These are phyloP conservation scores for Labeo rohita DNA, from an alignment of 2,113 vertebrate genomes.

Conservation along the genomic window DNA sequence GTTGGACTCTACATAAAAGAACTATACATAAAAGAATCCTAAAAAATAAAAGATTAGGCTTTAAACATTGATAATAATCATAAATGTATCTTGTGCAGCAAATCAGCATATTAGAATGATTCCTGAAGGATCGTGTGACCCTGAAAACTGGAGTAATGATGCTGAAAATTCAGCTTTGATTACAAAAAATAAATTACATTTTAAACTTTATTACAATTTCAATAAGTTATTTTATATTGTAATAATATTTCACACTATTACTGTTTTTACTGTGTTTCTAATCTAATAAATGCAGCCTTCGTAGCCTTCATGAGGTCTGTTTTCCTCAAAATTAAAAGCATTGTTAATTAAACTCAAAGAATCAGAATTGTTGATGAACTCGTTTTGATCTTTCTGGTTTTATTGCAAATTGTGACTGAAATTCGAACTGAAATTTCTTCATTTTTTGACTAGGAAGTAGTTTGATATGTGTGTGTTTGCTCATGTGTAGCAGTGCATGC, in stretches of 20 bases:
- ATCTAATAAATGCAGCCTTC: not conserved
- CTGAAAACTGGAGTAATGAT: not conserved
- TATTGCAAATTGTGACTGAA: not conserved
- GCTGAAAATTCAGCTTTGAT: not conserved
- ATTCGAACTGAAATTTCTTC: not conserved
- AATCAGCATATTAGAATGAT: not conserved
- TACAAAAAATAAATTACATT: not conserved
- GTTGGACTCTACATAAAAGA: not conserved
- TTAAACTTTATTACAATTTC: not conserved
- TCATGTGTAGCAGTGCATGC: slow-evolving; percentile 4
- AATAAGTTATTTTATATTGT: not conserved
- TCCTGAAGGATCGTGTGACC: not conserved
- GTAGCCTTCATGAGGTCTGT: not conserved
- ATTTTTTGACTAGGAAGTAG: not conserved
- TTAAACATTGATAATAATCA: not conserved
- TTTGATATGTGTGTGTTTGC: slow-evolving; percentile 17
- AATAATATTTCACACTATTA: not conserved
- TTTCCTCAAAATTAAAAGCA: not conserved
- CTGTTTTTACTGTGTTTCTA: not conserved
- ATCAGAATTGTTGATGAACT: not conserved
- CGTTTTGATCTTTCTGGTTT: not conserved
- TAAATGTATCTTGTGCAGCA: not conserved
- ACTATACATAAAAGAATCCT: not conserved
- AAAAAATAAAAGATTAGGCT: not conserved
- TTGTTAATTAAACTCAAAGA: not conserved